Evolutionary conservation across 2,797 vertebrate species (phyloP), one percentile per base, ranked within the genome.

Genomic region (Chelonia mydas): DNA sequence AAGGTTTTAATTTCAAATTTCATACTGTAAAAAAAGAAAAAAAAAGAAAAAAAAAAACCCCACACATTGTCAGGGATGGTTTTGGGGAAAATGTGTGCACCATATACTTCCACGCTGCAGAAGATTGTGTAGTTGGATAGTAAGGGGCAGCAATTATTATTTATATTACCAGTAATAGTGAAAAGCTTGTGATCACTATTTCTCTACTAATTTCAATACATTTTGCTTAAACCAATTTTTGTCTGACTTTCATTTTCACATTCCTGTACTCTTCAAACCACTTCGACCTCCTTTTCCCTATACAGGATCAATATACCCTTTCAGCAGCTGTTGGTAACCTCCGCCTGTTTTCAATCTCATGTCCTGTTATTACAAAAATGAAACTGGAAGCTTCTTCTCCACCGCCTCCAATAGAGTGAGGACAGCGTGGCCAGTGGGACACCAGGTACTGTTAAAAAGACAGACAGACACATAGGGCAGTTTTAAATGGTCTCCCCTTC

Each of bases 401-500:
- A 25, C 5, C 1, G 7, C 7, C 61, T 65, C 33, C 33, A n/a
- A n/a, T 9, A 65, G 17, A n/a, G 7, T 19, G 61, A 37, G 33
- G 33, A 37, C 16, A 72, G 21, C 87, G 65, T 55, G 88, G 72
- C 59, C 88, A 89, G 84, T 87, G 37, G 31, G 84, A 21, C 0
- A 2, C 95, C 83, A 96, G 82, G 96, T 94, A 95, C 78, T 90
- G 27, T 61, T 85, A 94, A 89, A 57, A 19, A 92, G 76, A 91
- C 88, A 90, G 83, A 90, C 93, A 74, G 37, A 68, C 93, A 96
- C 1, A 2, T 21, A 25, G 23, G 41, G 33, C 84, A 92, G 91
- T 84, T 93, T 95, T 89, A 97, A 95, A 97, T 93, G 94, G 88
- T 47, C 68, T 87, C 90, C 87, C 83, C 68, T 23, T 1, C 3